Conservation (phyloP, 53 echinoderm and acorn worm genomes). For the Hippasteria phrygiana region DNA sequence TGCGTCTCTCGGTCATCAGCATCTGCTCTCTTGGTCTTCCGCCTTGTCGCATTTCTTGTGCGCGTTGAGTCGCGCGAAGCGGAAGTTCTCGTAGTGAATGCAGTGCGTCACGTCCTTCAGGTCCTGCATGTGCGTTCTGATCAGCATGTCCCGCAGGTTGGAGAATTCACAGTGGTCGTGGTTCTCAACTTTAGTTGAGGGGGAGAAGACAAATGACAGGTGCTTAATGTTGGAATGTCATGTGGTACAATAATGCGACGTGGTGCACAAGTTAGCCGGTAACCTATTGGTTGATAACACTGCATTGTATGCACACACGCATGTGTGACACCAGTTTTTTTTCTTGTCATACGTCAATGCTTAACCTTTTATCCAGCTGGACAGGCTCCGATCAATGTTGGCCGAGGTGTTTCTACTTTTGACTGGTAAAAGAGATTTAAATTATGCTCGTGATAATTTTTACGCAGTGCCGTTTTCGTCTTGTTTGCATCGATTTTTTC, state of each 20-base stretch:
- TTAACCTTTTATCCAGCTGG: too few relatives aligned
- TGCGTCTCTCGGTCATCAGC: slow-evolving; percentile 50
- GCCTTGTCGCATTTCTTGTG: slow-evolving; percentile 86
- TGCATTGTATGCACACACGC: too few relatives aligned
- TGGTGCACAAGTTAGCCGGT: too few relatives aligned
- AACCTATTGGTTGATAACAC: too few relatives aligned
- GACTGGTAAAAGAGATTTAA: too few relatives aligned
- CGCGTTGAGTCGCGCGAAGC: slow-evolving; percentile 86
- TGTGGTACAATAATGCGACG: background rate
- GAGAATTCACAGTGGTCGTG: slow-evolving; percentile 94
- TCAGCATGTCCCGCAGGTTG: slow-evolving; percentile 96
- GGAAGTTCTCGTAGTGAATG: slow-evolving; percentile 98
- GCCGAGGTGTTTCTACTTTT: too few relatives aligned
- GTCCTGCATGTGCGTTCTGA: slow-evolving; percentile 97
- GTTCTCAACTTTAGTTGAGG: slow-evolving; percentile 78
- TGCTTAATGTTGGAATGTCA: background rate
- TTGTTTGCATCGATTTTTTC: too few relatives aligned
- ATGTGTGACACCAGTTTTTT: too few relatives aligned
- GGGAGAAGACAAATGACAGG: background rate
- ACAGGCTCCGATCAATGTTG: too few relatives aligned
- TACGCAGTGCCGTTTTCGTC: too few relatives aligned
- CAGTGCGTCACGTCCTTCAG: slow-evolving; percentile 96
- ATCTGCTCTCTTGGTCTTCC: slow-evolving; percentile 81
- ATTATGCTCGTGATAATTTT: too few relatives aligned
- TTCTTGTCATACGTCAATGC: too few relatives aligned